Percentiles rank a stretch among this genome's conserved stretches.
phyloP scores from a whole-genome alignment of 2,113 vertebrate genomes.

The Kobus ellipsiprymnus region DNA sequence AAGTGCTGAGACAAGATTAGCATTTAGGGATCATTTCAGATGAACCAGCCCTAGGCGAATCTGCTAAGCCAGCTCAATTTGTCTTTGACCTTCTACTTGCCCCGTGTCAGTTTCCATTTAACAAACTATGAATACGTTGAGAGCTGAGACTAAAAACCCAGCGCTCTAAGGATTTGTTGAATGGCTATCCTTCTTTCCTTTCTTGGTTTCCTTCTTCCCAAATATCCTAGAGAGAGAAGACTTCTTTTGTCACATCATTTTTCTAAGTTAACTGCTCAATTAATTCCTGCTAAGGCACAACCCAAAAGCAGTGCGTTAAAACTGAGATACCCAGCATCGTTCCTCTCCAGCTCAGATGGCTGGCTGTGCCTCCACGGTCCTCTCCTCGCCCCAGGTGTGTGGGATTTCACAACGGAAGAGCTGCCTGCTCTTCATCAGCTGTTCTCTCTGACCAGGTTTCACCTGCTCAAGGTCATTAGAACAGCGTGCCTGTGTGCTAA shows the following conservation, averaged over 20 bases:
- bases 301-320: background rate
- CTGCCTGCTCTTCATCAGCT: background rate
- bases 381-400: background rate
- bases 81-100: background rate
- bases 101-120: background rate
- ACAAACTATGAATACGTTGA: background rate
- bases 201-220: background rate
- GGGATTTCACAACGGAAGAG: background rate
- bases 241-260: background rate
- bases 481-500: background rate
- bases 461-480: background rate
- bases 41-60: background rate
- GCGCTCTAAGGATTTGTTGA: background rate
- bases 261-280: background rate
- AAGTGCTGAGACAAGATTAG: background rate
- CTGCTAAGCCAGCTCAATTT: background rate
- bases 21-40: background rate
- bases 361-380: background rate
- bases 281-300: background rate
- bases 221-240: background rate
- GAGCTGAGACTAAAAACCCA: background rate
- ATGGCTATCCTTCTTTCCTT: background rate
- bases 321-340: background rate
- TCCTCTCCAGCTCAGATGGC: background rate
- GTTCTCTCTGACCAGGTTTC: background rate